phyloP scores from a whole-genome alignment of 2,888 invertebrate genomes.

The Eristalis tenax region DNA sequence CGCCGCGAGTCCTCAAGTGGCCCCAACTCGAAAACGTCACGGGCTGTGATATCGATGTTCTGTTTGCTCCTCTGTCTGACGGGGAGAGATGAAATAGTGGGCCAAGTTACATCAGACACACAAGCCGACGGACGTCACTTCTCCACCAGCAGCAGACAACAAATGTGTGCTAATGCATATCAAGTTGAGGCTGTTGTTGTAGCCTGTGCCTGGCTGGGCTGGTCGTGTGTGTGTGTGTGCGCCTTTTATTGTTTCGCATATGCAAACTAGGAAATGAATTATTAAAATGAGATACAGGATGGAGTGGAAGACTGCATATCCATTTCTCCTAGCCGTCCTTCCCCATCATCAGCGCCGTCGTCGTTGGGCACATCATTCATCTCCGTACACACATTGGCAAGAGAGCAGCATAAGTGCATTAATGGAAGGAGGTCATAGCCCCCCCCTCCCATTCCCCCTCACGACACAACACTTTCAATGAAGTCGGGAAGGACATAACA shows the following conservation, averaged over 20 bases:
- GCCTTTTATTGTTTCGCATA: slow-evolving; percentile 70
- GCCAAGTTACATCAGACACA: slow-evolving; percentile 41
- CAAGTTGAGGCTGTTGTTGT: slow-evolving; percentile 27
- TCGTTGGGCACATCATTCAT: slow-evolving; percentile 9
- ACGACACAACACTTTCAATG: not conserved
- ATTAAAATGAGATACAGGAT: slow-evolving; percentile 69
- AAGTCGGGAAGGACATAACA: not conserved
- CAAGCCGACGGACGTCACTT: not conserved
- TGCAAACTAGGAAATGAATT: slow-evolving; percentile 72
- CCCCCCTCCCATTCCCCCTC: not conserved
- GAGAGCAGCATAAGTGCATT: slow-evolving; percentile 53
- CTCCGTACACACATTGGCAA: not conserved
- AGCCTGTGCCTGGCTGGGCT: not conserved
- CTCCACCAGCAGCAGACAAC: slow-evolving; percentile 7
- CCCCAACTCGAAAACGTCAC: not conserved
- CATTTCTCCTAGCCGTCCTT: slow-evolving; percentile 34
- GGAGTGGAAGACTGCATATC: slow-evolving; percentile 52
- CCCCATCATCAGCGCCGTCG: slow-evolving; percentile 5
- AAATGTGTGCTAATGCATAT: slow-evolving; percentile 64
- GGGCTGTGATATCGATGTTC: not conserved
- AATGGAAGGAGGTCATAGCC: slow-evolving; percentile 8
- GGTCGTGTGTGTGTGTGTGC: not conserved
- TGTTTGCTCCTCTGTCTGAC: not conserved
- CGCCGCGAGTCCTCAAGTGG: slow-evolving; percentile 50
- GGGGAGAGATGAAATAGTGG: slow-evolving; percentile 42